A percentile compares a stretch with the other conserved stretches of the same genome.
Evolutionary conservation across 2,888 invertebrate species (phyloP).

Genomic region (Machimus rusticus): DNA sequence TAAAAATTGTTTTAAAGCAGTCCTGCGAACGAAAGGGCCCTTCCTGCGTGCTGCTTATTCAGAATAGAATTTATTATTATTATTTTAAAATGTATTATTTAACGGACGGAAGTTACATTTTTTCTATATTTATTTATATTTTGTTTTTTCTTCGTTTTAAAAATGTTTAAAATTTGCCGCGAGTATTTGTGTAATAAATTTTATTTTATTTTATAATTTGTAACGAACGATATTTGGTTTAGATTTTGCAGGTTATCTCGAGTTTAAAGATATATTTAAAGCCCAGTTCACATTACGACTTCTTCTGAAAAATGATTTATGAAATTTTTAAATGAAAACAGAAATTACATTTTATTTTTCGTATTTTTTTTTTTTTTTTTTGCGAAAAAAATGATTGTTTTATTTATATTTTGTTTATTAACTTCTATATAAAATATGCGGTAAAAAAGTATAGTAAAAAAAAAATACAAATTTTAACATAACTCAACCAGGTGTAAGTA

Average conservation of each 20-base stretch:
- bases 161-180: not conserved
- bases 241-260: no score
- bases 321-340: not conserved
- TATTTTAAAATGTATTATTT: not conserved
- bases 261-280: not conserved
- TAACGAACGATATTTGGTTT: not conserved
- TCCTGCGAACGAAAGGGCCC: not conserved
- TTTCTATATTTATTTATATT: not conserved
- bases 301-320: not conserved
- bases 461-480: not conserved
- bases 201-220: not conserved
- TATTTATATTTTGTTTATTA: not conserved
- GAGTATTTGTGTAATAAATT: not conserved
- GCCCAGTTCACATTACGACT: not conserved
- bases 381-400: not conserved
- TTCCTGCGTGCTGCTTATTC: not conserved
- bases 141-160: not conserved
- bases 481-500: not conserved
- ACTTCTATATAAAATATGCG: not conserved
- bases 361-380: not conserved
- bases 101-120: not conserved
- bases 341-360: not conserved
- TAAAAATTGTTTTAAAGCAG: not conserved
- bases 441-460: not conserved
- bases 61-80: not conserved